Base-by-base conservation (phyloP, 1,140 invertebrate species). In the Homarus americanus region DNA sequence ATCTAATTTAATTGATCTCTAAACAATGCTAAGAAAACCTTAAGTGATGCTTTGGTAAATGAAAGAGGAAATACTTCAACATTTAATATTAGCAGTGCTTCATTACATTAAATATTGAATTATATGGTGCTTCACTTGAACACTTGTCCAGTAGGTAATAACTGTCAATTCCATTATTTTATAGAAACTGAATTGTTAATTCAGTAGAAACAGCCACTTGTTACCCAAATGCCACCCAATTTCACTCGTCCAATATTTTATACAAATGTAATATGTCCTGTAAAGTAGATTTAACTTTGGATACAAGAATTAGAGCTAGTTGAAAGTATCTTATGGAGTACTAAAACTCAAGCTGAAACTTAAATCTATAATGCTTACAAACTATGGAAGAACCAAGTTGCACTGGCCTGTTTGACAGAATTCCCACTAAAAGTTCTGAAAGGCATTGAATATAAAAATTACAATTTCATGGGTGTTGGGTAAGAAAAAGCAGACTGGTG, bases 191-290 rank as follows among this genome's bases (percentile, higher is more conserved):
- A 32, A 69, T 9, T 4, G 32, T 32, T 69, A 28, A 82, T 63
- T 63, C 79, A 63, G 36, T 36, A 76, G 63, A 36, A 5, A 32
- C 79, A 63, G 79, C 49, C 49, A 63, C 9, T 63, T 82, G 2
- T 63, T 24, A 34, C 79, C 53, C 38, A 44, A 58, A 82, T 63
- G n/a, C 79, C 79, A 82, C 79, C 79, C 79, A 82, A n/a, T 82
- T 20, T 63, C 32, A 82, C 79, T 82, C 79, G 79, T 82, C 79
- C 79, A 82, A 36, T 63, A 82, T 58, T 82, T 34, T 63, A 82
- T 63, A 82, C 63, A 44, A 28, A 32, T 24, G 9, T 63, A 44
- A 82, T 17, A 38, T 63, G 53, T 80, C 20, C 24, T 58, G 7
- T 69, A 69, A 69, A 69, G 63, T 69, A 69, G n/a, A 69, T 58